Base-by-base conservation (phyloP, 2,888 invertebrate genomes). In the Tipula lateralis region DNA sequence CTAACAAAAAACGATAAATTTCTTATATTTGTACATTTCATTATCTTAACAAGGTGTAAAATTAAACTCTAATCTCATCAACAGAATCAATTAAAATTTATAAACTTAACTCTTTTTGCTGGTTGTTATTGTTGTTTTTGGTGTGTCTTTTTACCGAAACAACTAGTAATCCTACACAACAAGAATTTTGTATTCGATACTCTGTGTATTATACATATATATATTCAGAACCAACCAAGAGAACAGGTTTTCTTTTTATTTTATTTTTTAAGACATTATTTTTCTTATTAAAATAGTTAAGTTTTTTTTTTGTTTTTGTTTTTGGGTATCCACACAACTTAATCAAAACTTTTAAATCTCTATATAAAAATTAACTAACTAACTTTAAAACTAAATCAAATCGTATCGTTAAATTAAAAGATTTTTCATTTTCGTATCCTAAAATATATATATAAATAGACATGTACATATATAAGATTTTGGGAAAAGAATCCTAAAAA, bases 11-110 rank as follows among this genome's bases (percentile, higher is more conserved):
- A 24, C 66, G 66, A 66, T 66, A 66, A 66, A 66, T 66, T 66
- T 66, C 66, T 66, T 66, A 66, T 66, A 82, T 82, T 82, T 82
- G 32, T 82, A 82, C 82, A 82, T 82, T 82, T 82, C 82, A 82
- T 82, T 82, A 82, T 82, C 82, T 82, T 82, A 82, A 82, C 82
- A 82, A 82, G 82, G 82, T 82, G 82, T 82, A 82, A 82, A 82
- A 82, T 82, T 82, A 82, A 82, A 82, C 82, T 82, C 82, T 82
- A 82, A 82, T 82, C 82, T 82, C 82, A 82, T 82, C 82, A 82
- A 82, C 82, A 30, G 82, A 82, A 82, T 82, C 82, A 82, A 82
- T 82, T 82, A 82, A 82, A 32, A 82, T 30, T 66, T 66, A 66
- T 66, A 66, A 24, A 66, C 66, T 66, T 66, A 66, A 66, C 66